Evolutionary conservation across 2,888 invertebrate genomes (phyloP), one percentile per base, ranked within the genome.

Genomic region (Pristionchus entomophagus): DNA sequence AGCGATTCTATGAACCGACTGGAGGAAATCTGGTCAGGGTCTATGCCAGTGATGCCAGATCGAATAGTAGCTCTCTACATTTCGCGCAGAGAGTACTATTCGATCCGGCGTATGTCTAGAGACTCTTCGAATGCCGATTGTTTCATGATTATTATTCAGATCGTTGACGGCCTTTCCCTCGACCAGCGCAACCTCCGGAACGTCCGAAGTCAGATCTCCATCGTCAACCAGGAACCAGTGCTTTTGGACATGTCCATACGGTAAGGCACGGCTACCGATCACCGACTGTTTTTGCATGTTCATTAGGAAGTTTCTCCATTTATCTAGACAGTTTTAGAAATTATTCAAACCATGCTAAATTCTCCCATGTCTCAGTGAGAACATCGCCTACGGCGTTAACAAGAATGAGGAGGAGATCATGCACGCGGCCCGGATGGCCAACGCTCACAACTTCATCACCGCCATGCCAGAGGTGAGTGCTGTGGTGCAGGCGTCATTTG

Each of bases 171-270:
- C 10, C n/a, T 59, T 26, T 6, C 22, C 10, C 26, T 59, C 6
- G 19, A 6, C 22, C n/a, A 59, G 22, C 59, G 59, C 5, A 59
- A 59, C 19, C 59, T 59, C 6, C 59, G 59, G 22, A 26, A 59
- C 22, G 59, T 59, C n/a, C 59, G 59, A 5, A 59, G 22, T 22
- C 96, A 96, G 88, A 95, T 98, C 87, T 97, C 97, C 4, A 96
- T 97, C 88, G 97, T 98, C 0, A 96, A 97, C 1, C 97, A 98
- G 94, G 97, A 98, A 92, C 97, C 97, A 0, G 96, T 96, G 1
- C 95, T 94, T 45, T 94, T 94, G 91, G 94, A 94, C 45, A 89
- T 94, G 62, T 91, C 93, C 4, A 92, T 94, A 59, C 59, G 59
- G 59, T 59, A 51, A n/a, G 45, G 45, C 45, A 6, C 14, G 45